Percentiles rank a stretch among this genome's conserved stretches.
Conservation (phyloP, 92 coral and sea anemone species). For the Palythoa heliodiscus region DNA sequence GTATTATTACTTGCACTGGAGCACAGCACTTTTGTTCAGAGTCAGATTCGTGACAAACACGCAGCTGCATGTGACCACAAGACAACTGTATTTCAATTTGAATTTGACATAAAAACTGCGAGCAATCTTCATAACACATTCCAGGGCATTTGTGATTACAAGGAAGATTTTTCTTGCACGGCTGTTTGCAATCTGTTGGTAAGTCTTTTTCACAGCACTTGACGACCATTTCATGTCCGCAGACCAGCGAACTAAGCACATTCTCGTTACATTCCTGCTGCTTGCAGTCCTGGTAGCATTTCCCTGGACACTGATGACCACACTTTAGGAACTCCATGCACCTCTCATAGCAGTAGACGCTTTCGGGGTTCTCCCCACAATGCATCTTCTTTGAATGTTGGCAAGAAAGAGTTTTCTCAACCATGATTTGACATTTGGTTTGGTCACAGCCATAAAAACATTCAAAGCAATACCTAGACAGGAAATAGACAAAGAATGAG, state of each 20-base stretch:
- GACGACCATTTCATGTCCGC: slow-evolving; percentile 36
- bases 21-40: background rate
- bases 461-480: slow-evolving; percentile 34
- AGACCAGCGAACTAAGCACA: slow-evolving; percentile 41
- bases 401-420: slow-evolving; percentile 50
- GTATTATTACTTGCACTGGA: too few relatives aligned
- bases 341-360: slow-evolving; percentile 43
- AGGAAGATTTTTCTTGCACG: slow-evolving; percentile 3
- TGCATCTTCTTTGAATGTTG: slow-evolving; percentile 52
- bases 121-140: slow-evolving; percentile 28
- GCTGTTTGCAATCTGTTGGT: background rate
- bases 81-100: slow-evolving; percentile 7
- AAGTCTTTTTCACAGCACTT: background rate
- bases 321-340: slow-evolving; percentile 59
- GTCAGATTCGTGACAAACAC: background rate
- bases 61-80: slow-evolving; percentile 10
- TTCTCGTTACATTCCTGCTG: slow-evolving; percentile 39
- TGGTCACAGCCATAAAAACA: slow-evolving; percentile 31
- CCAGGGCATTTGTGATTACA: slow-evolving; percentile 30
- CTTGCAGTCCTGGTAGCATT: slow-evolving; percentile 60
- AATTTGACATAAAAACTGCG: slow-evolving; percentile 20
- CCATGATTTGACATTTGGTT: slow-evolving; percentile 42
- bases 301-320: slow-evolving; percentile 68
- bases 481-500: background rate
- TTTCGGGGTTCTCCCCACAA: slow-evolving; percentile 51